phyloP scores from a whole-genome alignment of 1,140 invertebrate species.

The Stegodyphus dumicola region DNA sequence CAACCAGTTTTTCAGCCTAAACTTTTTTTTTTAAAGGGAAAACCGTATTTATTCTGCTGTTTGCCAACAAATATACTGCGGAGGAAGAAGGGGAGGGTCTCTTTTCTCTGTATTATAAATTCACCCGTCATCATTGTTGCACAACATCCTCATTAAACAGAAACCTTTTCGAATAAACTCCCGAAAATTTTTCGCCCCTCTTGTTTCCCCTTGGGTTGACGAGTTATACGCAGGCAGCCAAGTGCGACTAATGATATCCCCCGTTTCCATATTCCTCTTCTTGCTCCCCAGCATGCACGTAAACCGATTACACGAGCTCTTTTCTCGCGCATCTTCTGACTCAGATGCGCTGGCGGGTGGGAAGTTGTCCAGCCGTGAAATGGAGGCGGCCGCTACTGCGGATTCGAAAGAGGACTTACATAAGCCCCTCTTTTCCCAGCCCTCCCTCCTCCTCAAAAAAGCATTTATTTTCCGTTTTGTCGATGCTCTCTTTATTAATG shows the following conservation, averaged over 20 bases:
- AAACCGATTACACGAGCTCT: constrained; percentile 46
- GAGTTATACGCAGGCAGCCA: background rate
- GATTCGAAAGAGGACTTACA: background rate
- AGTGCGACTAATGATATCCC: constrained; percentile 44
- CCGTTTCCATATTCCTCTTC: background rate
- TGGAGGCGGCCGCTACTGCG: background rate
- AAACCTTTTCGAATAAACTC: constrained; percentile 1
- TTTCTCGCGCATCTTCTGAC: constrained; percentile 36
- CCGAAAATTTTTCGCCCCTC: background rate
- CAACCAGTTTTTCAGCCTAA: too few relatives aligned
- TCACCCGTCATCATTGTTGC: constrained; percentile 25
- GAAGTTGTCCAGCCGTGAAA: constrained; percentile 48
- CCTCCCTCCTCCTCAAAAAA: background rate
- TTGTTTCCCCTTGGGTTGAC: background rate
- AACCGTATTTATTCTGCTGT: too few relatives aligned
- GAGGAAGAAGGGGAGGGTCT: too few relatives aligned
- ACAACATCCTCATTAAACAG: constrained; percentile 33
- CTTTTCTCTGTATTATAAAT: background rate
- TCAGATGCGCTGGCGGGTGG: constrained; percentile 4
- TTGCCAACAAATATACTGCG: too few relatives aligned
- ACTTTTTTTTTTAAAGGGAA: too few relatives aligned
- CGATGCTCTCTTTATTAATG: background rate
- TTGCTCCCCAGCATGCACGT: background rate
- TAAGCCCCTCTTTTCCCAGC: background rate
- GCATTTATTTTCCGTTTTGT: too few relatives aligned